A percentile compares a stretch with the other conserved stretches of the same genome.
phyloP scores from a whole-genome alignment of 2,797 vertebrate species.

The Malurus leucopterus region DNA sequence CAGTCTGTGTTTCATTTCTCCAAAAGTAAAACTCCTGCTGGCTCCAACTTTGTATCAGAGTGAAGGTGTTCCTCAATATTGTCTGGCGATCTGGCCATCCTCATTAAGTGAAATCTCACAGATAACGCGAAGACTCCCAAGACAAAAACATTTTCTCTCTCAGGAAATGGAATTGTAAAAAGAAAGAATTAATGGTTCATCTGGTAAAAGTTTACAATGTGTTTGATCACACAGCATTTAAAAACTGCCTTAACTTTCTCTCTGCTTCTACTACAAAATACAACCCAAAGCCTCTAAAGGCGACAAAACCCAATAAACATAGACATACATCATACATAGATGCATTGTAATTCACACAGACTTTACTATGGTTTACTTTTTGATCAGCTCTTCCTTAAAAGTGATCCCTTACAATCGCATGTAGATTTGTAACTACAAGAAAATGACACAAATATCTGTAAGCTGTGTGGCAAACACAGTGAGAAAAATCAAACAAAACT shows the following conservation, averaged over 20 bases:
- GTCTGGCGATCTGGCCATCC: not conserved
- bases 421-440: slow-evolving; percentile 28
- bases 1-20: not conserved
- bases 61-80: not conserved
- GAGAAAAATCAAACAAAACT: slow-evolving; percentile 35
- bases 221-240: not conserved
- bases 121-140: not conserved
- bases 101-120: not conserved
- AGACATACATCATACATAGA: slow-evolving; percentile 19
- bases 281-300: slow-evolving; percentile 1
- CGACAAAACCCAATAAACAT: not conserved
- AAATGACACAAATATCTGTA: slow-evolving; percentile 18
- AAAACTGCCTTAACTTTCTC: not conserved
- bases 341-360: not conserved
- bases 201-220: not conserved
- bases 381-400: slow-evolving; percentile 3
- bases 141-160: not conserved
- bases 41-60: not conserved
- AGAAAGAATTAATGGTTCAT: not conserved
- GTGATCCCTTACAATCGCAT: not conserved
- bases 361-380: not conserved
- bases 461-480: slow-evolving; percentile 3
- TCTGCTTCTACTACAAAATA: not conserved
- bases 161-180: not conserved
- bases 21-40: not conserved